Conservation (phyloP, 2,888 invertebrate species). For the Pseudolycoriella hygida region DNA sequence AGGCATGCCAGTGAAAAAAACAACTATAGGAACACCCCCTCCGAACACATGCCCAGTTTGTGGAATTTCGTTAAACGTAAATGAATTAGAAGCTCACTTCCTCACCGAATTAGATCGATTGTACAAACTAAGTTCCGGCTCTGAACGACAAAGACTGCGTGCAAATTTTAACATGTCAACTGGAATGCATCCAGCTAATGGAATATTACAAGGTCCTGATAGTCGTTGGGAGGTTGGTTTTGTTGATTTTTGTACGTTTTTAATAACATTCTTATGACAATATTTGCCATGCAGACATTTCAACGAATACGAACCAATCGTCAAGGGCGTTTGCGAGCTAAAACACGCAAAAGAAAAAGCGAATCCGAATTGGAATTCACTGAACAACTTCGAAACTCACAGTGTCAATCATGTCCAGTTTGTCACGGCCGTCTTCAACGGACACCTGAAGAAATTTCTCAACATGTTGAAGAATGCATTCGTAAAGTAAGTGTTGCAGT, state of each 20-base stretch:
- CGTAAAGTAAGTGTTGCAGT: conserved; percentile 35
- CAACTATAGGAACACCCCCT: conserved; percentile 16
- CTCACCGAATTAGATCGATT: conserved; percentile 50
- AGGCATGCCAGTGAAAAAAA: conserved; percentile 12
- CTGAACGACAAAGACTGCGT: conserved; percentile 18
- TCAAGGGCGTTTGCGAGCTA: conserved; percentile 45
- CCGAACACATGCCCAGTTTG: conserved; percentile 45
- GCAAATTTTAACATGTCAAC: conserved; percentile 7
- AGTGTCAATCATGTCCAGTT: conserved; percentile 40
- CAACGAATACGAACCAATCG: conserved; percentile 51
- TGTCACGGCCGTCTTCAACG: conserved; percentile 39
- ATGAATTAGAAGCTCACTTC: conserved; percentile 50
- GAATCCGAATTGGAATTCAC: conserved; percentile 33
- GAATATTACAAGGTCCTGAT: conserved; percentile 29
- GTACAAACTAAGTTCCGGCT: conserved; percentile 37
- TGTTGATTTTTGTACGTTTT: neutral
- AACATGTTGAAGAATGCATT: conserved; percentile 44
- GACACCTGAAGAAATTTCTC: conserved; percentile 39
- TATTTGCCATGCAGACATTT: conserved; percentile 33
- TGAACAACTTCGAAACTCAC: conserved; percentile 17
- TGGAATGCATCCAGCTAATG: conserved; percentile 14
- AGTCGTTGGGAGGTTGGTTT: conserved; percentile 43
- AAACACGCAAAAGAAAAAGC: conserved; percentile 45
- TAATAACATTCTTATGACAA: neutral
- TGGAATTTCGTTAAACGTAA: conserved; percentile 43